Percentiles rank a stretch among this genome's conserved stretches.
Evolutionary conservation across 2,888 invertebrate species (phyloP).

Genomic region (Cryptocephalus moraei): DNA sequence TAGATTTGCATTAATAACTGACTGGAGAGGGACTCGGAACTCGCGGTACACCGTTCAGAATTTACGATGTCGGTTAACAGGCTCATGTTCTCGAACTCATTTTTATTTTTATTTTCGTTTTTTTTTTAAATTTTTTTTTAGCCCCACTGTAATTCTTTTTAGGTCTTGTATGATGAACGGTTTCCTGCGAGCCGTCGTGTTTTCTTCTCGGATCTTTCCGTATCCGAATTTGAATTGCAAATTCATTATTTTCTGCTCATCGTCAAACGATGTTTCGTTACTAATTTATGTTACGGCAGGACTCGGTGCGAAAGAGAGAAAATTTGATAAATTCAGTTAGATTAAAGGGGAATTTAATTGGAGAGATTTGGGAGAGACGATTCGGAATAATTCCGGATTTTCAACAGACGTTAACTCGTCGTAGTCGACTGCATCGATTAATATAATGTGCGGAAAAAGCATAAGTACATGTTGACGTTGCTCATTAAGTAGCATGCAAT

Average conservation of each 20-base stretch:
- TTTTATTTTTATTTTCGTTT: constrained; percentile 17
- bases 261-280: constrained; percentile 4
- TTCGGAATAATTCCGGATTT: too few species aligned
- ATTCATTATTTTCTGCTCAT: constrained; percentile 4
- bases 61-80: constrained; percentile 29
- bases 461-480: too few species aligned
- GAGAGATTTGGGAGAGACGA: too few species aligned
- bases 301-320: too few species aligned
- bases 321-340: too few species aligned
- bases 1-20: constrained; percentile 25
- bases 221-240: constrained; percentile 3
- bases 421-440: too few species aligned
- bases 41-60: constrained; percentile 23
- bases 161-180: constrained; percentile 21
- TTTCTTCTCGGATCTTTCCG: constrained; percentile 1
- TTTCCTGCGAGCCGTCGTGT: constrained; percentile 15
- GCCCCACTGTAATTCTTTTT: constrained; percentile 16
- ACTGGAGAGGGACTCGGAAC: constrained; percentile 17
- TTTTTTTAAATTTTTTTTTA: constrained; percentile 13
- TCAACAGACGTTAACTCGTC: too few species aligned
- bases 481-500: too few species aligned
- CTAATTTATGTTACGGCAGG: constrained; percentile 2
- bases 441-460: too few species aligned
- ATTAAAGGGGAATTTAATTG: too few species aligned
- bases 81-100: constrained; percentile 22